These are phyloP conservation scores for Neomicropteryx cornuta DNA, from an alignment of 1,140 invertebrate species.

Conservation along the genomic window DNA sequence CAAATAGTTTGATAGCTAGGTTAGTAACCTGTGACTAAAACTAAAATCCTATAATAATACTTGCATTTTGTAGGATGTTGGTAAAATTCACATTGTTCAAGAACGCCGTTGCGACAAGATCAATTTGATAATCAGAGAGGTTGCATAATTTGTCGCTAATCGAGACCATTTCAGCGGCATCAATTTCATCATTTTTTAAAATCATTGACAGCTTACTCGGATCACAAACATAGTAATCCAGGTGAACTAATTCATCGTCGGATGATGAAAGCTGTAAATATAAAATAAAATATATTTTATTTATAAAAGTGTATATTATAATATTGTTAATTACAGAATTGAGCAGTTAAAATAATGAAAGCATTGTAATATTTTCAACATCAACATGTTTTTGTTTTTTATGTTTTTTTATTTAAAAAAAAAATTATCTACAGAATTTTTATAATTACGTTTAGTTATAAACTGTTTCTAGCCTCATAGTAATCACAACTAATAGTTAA, in stretches of 20 bases:
- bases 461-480: too few relatives aligned
- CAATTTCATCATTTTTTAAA: conserved; percentile 19
- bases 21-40: too few relatives aligned
- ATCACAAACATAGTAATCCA: conserved; percentile 16
- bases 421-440: too few relatives aligned
- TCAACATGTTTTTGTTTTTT: not conserved
- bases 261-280: conserved; percentile 1
- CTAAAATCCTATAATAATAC: too few relatives aligned
- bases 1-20: too few relatives aligned
- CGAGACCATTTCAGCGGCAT: not conserved
- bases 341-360: too few relatives aligned
- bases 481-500: too few relatives aligned
- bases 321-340: too few relatives aligned
- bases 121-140: conserved; percentile 26
- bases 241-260: not conserved
- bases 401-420: too few relatives aligned
- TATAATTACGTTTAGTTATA: too few relatives aligned
- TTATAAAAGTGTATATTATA: too few relatives aligned
- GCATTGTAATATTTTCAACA: not conserved
- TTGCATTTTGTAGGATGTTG: conserved; percentile 38
- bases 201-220: conserved; percentile 18
- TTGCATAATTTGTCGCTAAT: conserved; percentile 35
- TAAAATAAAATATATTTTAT: not conserved
- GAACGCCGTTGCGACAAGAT: conserved; percentile 31
- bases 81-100: conserved; percentile 40